Conservation (phyloP, 1,140 invertebrate genomes). For the Zaprionus capensis region DNA sequence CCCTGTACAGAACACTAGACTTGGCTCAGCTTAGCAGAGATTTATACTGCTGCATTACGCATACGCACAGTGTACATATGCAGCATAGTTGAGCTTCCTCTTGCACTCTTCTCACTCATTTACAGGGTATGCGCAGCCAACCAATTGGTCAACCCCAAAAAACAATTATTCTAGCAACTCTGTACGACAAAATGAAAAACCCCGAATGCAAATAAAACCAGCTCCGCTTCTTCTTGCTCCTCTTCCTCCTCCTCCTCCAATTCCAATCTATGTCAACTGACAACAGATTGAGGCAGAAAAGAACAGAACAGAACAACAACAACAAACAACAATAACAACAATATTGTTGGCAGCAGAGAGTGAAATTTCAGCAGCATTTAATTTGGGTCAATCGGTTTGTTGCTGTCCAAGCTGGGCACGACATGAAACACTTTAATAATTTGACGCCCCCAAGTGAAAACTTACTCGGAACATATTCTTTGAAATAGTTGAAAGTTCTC, state of each 20-base stretch:
- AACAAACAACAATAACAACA: neutral
- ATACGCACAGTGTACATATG: neutral
- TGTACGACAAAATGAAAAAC: slow-evolving; percentile 30
- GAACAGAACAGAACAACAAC: slow-evolving; percentile 10
- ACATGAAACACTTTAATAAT: slow-evolving; percentile 36
- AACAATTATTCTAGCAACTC: slow-evolving; percentile 32
- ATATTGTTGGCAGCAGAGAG: slow-evolving; percentile 24
- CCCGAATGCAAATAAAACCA: slow-evolving; percentile 33
- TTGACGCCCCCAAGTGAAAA: slow-evolving; percentile 17
- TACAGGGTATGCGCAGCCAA: slow-evolving; percentile 16
- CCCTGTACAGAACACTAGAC: neutral
- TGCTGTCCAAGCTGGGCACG: slow-evolving; percentile 2
- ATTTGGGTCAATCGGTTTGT: slow-evolving; percentile 46
- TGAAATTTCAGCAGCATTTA: slow-evolving; percentile 49
- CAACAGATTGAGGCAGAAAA: slow-evolving; percentile 41
- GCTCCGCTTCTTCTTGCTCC: neutral
- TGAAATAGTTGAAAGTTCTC: slow-evolving; percentile 12
- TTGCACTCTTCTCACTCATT: neutral
- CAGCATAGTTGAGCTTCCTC: neutral
- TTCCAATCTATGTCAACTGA: slow-evolving; percentile 38
- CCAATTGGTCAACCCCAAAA: slow-evolving; percentile 14
- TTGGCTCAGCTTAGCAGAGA: neutral
- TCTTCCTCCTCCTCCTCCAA: neutral
- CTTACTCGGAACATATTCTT: slow-evolving; percentile 28
- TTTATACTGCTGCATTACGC: neutral